Evolutionary conservation across 2,113 vertebrate species (phyloP).

Genomic region (Sinocyclocheilus grahami): DNA sequence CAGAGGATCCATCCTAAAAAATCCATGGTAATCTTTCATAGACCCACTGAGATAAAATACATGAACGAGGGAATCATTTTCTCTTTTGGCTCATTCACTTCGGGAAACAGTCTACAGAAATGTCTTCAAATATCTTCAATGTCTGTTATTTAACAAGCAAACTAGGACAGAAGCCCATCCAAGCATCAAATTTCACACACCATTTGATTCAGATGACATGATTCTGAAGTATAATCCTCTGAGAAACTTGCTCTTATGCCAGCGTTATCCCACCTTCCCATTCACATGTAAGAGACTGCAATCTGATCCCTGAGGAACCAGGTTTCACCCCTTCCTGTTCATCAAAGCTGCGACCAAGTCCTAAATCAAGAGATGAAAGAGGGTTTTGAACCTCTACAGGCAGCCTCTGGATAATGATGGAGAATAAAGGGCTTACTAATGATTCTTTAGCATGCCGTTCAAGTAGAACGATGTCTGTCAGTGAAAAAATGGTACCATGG

Average conservation of each 20-base stretch:
- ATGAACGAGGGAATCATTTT: background rate
- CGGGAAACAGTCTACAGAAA: background rate
- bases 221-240: background rate
- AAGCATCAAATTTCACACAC: background rate
- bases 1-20: background rate
- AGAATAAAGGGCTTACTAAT: slow-evolving; percentile 23
- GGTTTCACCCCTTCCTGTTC: slow-evolving; percentile 4
- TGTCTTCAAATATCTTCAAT: background rate
- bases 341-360: slow-evolving; percentile 36
- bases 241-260: background rate
- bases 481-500: background rate
- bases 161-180: background rate
- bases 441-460: slow-evolving; percentile 19
- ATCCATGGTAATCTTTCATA: background rate
- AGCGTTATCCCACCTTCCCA: background rate
- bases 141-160: background rate
- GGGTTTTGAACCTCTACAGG: background rate
- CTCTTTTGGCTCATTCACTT: background rate
- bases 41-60: background rate
- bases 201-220: background rate
- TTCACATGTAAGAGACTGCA: slow-evolving; percentile 22
- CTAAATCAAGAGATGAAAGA: slow-evolving; percentile 44
- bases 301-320: slow-evolving; percentile 40
- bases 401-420: slow-evolving; percentile 19
- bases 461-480: slow-evolving; percentile 7